Percentiles rank a stretch among this genome's conserved stretches.
phyloP scores from a whole-genome alignment of 1,140 invertebrate species.

The Mya arenaria region DNA sequence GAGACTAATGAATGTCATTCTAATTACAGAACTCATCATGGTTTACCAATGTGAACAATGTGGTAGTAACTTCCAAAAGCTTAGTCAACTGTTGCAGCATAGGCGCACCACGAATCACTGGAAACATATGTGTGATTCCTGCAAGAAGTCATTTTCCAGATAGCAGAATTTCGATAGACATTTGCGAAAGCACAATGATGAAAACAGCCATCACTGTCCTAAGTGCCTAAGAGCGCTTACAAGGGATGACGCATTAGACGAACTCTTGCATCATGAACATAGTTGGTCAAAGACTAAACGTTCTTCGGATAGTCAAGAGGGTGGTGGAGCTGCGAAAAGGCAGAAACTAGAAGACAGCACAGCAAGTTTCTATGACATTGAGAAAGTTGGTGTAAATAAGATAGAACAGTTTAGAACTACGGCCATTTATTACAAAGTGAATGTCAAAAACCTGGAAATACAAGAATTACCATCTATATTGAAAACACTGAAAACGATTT shows the following conservation, averaged over 20 bases:
- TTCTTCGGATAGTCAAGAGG: not conserved
- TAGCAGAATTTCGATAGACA: not conserved
- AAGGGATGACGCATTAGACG: not conserved
- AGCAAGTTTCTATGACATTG: slow-evolving; percentile 7
- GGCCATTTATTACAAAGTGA: not conserved
- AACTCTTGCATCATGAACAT: not conserved
- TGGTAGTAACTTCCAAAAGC: too few relatives aligned
- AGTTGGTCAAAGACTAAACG: too few relatives aligned
- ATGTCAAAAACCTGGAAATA: not conserved
- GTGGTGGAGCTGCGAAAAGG: not conserved
- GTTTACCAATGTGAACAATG: too few relatives aligned
- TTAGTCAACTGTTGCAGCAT: too few relatives aligned
- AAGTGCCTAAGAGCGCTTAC: not conserved
- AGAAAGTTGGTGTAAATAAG: slow-evolving; percentile 2
- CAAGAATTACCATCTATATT: not conserved
- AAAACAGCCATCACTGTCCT: not conserved
- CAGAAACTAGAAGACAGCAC: not conserved
- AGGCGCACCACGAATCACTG: not conserved
- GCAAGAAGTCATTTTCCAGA: too few relatives aligned
- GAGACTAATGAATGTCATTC: too few relatives aligned
- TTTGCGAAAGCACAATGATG: not conserved
- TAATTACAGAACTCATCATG: too few relatives aligned
- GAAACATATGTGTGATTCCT: not conserved
- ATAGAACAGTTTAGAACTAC: slow-evolving; percentile 8
- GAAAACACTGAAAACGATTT: not conserved